phyloP scores from a whole-genome alignment of 2,888 invertebrate species.

The Pristionchus arcanus region DNA sequence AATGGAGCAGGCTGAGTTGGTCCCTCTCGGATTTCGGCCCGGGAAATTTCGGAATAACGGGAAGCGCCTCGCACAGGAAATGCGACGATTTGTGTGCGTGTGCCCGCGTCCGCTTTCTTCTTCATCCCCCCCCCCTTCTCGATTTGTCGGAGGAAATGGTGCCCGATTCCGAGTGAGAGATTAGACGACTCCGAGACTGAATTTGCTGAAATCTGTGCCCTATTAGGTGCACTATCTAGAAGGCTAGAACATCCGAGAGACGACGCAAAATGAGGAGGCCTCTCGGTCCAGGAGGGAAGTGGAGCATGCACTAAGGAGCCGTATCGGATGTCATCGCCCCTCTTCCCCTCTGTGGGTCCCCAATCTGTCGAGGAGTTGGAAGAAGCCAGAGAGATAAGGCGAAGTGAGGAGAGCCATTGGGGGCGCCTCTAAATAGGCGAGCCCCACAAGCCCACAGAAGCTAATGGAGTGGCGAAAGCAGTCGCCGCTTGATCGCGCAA shows the following conservation, averaged over 20 bases:
- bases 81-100: conserved; percentile 44
- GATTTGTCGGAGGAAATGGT: conserved; percentile 48
- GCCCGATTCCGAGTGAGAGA: conserved; percentile 44
- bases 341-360: neutral
- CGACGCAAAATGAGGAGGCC: neutral
- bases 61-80: conserved; percentile 1
- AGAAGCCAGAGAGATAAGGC: neutral
- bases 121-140: neutral
- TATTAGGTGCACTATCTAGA: neutral
- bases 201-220: neutral
- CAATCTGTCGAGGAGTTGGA: conserved; percentile 41
- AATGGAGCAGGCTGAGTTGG: neutral
- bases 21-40: neutral
- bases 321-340: conserved; percentile 45
- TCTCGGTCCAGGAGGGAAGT: neutral
- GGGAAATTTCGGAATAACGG: neutral
- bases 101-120: neutral
- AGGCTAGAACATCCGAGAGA: neutral
- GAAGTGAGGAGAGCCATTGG: neutral
- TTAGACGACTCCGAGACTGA: conserved; percentile 32
- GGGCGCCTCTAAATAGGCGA: conserved; percentile 30
- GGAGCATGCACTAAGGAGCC: conserved; percentile 42
- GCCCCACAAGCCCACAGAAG: neutral
- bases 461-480: conserved; percentile 39
- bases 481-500: conserved; percentile 41